Percentiles rank a stretch among this genome's conserved stretches.
phyloP scores from a whole-genome alignment of 2,797 vertebrate species.

The Dicrostonyx torquatus region DNA sequence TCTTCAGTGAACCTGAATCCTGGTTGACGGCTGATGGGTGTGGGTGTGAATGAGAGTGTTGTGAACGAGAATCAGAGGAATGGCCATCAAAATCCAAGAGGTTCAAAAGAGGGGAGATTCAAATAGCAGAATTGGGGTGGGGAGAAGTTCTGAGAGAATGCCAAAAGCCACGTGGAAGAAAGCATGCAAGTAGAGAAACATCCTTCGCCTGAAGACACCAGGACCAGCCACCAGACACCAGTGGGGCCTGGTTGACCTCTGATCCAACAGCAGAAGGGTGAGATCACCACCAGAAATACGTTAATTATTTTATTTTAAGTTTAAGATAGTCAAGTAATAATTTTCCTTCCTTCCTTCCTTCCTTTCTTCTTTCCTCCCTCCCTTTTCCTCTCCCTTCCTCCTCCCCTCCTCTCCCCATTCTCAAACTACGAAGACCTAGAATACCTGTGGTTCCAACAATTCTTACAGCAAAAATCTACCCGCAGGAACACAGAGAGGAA shows the following conservation, averaged over 20 bases:
- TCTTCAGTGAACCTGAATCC: not conserved
- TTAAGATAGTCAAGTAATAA: not conserved
- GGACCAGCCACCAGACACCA: not conserved
- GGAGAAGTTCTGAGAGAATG: not conserved
- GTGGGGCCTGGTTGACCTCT: not conserved
- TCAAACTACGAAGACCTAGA: not conserved
- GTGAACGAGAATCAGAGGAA: too few relatives aligned
- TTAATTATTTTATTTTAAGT: not conserved
- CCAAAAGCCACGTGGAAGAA: not conserved
- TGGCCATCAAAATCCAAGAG: not conserved
- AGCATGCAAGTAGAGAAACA: not conserved
- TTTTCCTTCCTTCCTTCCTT: not conserved
- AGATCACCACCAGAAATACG: not conserved
- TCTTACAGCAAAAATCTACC: conserved; percentile 9
- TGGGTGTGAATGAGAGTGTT: too few relatives aligned
- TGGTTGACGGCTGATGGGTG: not conserved
- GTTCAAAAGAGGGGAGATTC: not conserved
- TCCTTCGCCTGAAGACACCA: not conserved
- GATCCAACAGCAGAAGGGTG: not conserved
- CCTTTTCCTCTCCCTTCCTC: too few relatives aligned
- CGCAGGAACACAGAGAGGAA: not conserved
- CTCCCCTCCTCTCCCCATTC: too few relatives aligned
- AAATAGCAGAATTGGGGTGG: not conserved
- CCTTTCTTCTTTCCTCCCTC: not conserved
- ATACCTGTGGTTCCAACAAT: not conserved